phyloP scores from a whole-genome alignment of 2,797 vertebrate species.

The Enteromius argenteus region DNA sequence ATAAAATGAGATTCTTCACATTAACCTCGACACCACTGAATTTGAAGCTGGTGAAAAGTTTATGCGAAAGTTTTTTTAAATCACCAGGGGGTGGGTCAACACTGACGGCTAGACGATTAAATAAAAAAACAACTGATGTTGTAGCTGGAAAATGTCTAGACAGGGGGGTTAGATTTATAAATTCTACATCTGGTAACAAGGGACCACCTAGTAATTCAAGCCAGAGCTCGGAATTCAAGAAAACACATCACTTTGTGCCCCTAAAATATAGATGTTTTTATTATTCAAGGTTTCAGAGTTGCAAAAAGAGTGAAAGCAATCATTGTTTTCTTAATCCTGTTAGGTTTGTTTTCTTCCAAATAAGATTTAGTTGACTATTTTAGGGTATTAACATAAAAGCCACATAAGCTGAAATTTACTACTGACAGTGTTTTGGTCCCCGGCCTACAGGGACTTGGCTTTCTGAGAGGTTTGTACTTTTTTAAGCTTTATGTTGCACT shows the following conservation, averaged over 20 bases:
- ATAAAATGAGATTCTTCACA: constrained; percentile 86
- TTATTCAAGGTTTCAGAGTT: constrained; percentile 59
- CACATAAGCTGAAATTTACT: constrained; percentile 6
- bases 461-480: constrained; percentile 11
- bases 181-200: constrained; percentile 92
- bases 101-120: constrained; percentile 86
- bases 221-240: constrained; percentile 89
- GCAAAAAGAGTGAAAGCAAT: constrained; percentile 35
- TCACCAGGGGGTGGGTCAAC: constrained; percentile 85
- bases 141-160: constrained; percentile 93
- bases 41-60: constrained; percentile 84
- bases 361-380: constrained; percentile 26
- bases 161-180: constrained; percentile 89
- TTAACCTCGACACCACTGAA: constrained; percentile 81
- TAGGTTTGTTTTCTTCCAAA: constrained; percentile 23
- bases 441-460: background rate
- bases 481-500: background rate
- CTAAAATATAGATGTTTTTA: constrained; percentile 68
- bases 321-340: constrained; percentile 16
- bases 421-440: constrained; percentile 27
- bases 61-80: constrained; percentile 85
- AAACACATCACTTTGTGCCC: constrained; percentile 80
- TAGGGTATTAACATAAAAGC: constrained; percentile 47
- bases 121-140: constrained; percentile 79
- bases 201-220: constrained; percentile 89